A percentile compares a stretch with the other conserved stretches of the same genome.
Evolutionary conservation across 2,888 invertebrate species (phyloP).

Genomic region (Tricholauxania praeusta): DNA sequence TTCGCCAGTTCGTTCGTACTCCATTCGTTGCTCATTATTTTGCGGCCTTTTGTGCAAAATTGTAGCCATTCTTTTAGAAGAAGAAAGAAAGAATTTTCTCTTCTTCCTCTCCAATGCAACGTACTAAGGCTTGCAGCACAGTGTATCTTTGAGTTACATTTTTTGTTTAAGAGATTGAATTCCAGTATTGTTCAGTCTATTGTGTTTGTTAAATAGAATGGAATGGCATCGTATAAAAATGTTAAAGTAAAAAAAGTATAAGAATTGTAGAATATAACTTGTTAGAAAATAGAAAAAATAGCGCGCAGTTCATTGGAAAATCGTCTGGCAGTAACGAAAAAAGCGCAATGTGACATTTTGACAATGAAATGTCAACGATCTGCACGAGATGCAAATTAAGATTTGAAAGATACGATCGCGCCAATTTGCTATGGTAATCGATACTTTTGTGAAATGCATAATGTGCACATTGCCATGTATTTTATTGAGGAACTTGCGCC

Average conservation of each 20-base stretch:
- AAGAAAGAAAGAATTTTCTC: neutral
- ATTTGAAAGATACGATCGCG: conserved; percentile 4
- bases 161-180: conserved; percentile 13
- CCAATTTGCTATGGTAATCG: neutral
- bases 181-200: neutral
- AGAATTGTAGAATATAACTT: too few species aligned
- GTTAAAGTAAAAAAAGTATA: too few species aligned
- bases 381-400: neutral
- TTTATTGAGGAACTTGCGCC: too few species aligned
- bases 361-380: conserved; percentile 8
- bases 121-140: neutral
- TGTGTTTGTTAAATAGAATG: conserved; percentile 22
- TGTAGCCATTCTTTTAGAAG: neutral
- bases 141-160: conserved; percentile 23
- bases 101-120: neutral
- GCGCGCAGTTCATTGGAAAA: neutral
- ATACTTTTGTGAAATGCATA: neutral
- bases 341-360: neutral
- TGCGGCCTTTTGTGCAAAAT: conserved; percentile 27
- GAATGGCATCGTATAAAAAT: neutral
- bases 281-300: neutral
- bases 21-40: conserved; percentile 32
- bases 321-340: neutral
- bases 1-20: neutral
- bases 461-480: too few species aligned